A percentile compares a stretch with the other conserved stretches of the same genome.
These are phyloP conservation scores for Neria commutata DNA, from an alignment of 2,888 invertebrate species.

Conservation along the genomic window DNA sequence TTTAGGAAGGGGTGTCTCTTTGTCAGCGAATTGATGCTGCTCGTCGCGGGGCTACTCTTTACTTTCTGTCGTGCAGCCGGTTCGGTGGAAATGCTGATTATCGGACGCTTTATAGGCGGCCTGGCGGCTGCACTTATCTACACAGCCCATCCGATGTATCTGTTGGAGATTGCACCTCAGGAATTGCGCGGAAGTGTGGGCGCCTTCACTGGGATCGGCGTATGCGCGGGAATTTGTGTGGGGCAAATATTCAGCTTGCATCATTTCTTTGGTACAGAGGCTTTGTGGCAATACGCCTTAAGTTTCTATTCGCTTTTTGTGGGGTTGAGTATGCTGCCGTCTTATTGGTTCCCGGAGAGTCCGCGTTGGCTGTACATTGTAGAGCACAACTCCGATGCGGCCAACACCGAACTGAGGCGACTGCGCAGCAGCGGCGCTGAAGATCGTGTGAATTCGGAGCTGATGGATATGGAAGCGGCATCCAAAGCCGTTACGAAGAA, in stretches of 20 bases:
- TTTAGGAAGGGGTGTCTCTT: slow-evolving; percentile 68
- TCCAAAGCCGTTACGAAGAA: slow-evolving; percentile 46
- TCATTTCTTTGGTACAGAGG: slow-evolving; percentile 64
- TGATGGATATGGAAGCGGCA: slow-evolving; percentile 66
- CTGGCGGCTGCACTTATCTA: slow-evolving; percentile 79
- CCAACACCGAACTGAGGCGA: slow-evolving; percentile 51
- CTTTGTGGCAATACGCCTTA: slow-evolving; percentile 77
- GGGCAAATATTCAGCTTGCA: slow-evolving; percentile 51
- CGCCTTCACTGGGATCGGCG: slow-evolving; percentile 71
- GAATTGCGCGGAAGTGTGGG: slow-evolving; percentile 79
- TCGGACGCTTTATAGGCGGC: slow-evolving; percentile 80
- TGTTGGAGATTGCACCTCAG: slow-evolving; percentile 82
- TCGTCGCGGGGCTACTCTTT: slow-evolving; percentile 73
- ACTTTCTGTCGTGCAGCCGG: slow-evolving; percentile 68
- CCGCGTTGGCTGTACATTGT: slow-evolving; percentile 82
- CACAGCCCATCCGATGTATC: slow-evolving; percentile 86
- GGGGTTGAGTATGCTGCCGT: slow-evolving; percentile 67
- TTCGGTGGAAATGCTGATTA: slow-evolving; percentile 77
- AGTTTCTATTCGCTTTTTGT: slow-evolving; percentile 74
- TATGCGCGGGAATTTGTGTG: slow-evolving; percentile 54
- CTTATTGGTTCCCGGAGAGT: slow-evolving; percentile 81
- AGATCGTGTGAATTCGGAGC: slow-evolving; percentile 63
- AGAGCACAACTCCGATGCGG: slow-evolving; percentile 68
- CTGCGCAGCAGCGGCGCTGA: slow-evolving; percentile 35
- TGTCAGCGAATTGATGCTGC: slow-evolving; percentile 70